Conservation (phyloP, 2,888 invertebrate species). For the Leptodirus hochenwartii region DNA sequence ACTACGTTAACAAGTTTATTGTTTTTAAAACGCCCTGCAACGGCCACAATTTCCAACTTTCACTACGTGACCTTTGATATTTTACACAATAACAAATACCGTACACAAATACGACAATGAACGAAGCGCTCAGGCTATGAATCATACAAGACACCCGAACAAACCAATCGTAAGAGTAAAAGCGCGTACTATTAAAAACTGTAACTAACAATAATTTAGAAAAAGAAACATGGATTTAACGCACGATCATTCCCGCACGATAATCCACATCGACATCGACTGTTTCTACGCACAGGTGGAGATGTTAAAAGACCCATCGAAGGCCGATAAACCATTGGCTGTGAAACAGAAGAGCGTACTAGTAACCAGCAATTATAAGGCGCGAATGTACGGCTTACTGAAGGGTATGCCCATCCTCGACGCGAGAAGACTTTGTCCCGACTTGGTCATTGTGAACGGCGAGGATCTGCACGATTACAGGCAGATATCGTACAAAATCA, state of each 20-base stretch:
- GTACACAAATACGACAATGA: too few species aligned
- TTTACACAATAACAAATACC: too few species aligned
- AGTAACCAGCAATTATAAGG: constrained; percentile 71
- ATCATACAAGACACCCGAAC: too few species aligned
- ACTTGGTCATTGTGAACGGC: constrained; percentile 51
- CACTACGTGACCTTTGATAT: too few species aligned
- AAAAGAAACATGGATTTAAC: too few species aligned
- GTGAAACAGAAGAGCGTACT: constrained; percentile 72
- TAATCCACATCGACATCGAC: constrained; percentile 67
- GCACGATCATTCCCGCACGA: constrained; percentile 42
- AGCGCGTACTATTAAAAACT: too few species aligned
- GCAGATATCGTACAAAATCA: constrained; percentile 58
- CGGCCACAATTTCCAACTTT: too few species aligned
- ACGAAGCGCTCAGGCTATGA: too few species aligned
- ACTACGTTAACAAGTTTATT: too few species aligned
- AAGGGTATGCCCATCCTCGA: constrained; percentile 67
- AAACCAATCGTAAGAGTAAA: too few species aligned
- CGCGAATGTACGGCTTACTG: constrained; percentile 52
- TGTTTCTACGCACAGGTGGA: constrained; percentile 80
- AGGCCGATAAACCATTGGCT: constrained; percentile 50
- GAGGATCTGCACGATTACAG: constrained; percentile 71
- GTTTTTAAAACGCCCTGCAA: too few species aligned
- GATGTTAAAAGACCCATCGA: constrained; percentile 50
- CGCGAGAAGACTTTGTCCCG: constrained; percentile 53
- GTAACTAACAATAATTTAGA: too few species aligned